phyloP scores from a whole-genome alignment of 2,888 invertebrate species.

The Polyploca ridens region DNA sequence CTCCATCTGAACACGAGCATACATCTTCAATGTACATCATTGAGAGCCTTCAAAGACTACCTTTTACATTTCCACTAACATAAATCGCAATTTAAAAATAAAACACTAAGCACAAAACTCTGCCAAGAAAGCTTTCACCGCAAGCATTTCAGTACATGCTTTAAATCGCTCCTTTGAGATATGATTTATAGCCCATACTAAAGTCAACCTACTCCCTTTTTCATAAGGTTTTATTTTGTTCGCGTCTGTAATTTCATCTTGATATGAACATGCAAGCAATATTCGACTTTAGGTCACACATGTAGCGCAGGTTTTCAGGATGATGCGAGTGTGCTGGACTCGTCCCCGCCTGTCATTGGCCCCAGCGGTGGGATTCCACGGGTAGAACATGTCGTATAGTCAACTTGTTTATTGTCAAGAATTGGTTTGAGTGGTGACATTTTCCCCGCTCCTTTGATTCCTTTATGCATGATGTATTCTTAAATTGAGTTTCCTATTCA shows the following conservation, averaged over 20 bases:
- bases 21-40: conserved; percentile 35
- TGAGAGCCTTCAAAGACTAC: conserved; percentile 40
- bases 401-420: conserved; percentile 66
- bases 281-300: conserved; percentile 39
- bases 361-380: conserved; percentile 56
- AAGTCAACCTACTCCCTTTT: conserved; percentile 36
- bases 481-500: conserved; percentile 33
- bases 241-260: conserved; percentile 26
- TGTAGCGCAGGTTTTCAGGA: conserved; percentile 34
- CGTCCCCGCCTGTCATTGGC: conserved; percentile 43
- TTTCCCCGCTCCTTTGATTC: conserved; percentile 44
- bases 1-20: not conserved
- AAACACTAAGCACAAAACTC: conserved; percentile 67
- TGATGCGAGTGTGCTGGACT: conserved; percentile 25
- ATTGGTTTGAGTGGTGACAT: conserved; percentile 56
- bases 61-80: conserved; percentile 51
- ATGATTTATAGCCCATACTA: conserved; percentile 32
- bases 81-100: conserved; percentile 78
- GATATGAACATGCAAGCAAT: conserved; percentile 37
- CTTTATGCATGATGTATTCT: conserved; percentile 41
- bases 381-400: conserved; percentile 57
- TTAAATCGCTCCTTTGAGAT: conserved; percentile 73
- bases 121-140: conserved; percentile 78
- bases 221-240: conserved; percentile 23
- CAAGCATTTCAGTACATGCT: conserved; percentile 73